phyloP scores from a whole-genome alignment of 2,797 vertebrate genomes.

The Natrix natrix region DNA sequence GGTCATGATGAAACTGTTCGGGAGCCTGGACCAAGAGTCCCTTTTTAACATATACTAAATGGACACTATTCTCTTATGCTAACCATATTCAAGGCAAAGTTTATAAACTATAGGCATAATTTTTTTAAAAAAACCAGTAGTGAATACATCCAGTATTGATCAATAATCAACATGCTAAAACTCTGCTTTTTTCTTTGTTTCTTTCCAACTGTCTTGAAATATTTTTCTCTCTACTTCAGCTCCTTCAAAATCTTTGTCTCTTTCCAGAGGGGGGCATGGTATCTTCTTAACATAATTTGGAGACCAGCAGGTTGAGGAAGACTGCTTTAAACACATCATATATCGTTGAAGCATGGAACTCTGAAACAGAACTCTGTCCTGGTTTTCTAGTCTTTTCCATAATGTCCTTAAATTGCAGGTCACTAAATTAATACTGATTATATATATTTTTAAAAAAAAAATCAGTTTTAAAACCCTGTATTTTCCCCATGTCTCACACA shows the following conservation, averaged over 20 bases:
- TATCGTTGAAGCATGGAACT: neutral
- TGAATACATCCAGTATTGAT: neutral
- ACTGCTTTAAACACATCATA: neutral
- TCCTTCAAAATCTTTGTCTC: neutral
- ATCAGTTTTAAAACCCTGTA: neutral
- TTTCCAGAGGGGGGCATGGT: neutral
- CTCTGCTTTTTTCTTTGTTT: neutral
- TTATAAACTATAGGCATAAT: neutral
- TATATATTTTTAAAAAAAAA: neutral
- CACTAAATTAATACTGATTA: neutral
- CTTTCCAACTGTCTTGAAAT: neutral
- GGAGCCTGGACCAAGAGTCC: neutral
- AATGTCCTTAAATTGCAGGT: neutral
- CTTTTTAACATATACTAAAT: neutral
- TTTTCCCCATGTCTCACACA: neutral
- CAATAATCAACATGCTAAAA: neutral
- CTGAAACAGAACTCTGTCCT: neutral
- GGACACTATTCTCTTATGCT: neutral
- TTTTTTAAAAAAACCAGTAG: neutral
- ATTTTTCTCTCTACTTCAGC: neutral
- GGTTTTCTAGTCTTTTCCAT: neutral
- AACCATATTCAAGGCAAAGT: neutral
- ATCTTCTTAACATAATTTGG: neutral
- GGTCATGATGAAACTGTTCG: neutral
- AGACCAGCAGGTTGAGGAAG: neutral